A percentile compares a stretch with the other conserved stretches of the same genome.
phyloP scores from a whole-genome alignment of 2,797 vertebrate genomes.

The Enteromius viviparus region DNA sequence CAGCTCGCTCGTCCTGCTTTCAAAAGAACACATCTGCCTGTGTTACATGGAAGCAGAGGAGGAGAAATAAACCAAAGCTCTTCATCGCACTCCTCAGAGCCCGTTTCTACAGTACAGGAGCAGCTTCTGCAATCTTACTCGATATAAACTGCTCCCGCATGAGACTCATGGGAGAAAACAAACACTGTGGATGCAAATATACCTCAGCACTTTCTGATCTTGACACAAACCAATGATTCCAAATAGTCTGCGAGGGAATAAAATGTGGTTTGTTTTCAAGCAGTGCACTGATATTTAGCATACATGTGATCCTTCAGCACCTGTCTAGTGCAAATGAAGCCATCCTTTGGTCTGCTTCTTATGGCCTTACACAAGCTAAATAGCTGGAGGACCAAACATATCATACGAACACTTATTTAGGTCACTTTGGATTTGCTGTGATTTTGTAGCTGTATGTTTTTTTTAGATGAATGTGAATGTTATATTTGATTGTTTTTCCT shows the following conservation, averaged over 20 bases:
- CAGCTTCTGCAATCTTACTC: not conserved
- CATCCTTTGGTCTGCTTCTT: not conserved
- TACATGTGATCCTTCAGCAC: not conserved
- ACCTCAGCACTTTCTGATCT: not conserved
- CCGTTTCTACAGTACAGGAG: constrained; percentile 3
- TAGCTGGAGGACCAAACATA: not conserved
- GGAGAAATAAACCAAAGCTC: constrained; percentile 62
- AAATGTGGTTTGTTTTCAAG: not conserved
- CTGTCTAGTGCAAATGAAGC: not conserved
- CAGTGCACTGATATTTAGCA: not conserved
- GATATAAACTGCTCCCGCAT: not conserved
- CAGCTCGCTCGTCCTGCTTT: constrained; percentile 82
- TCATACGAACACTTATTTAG: not conserved
- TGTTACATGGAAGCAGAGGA: constrained; percentile 87
- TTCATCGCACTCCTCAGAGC: not conserved
- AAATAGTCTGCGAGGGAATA: not conserved
- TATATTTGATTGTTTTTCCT: constrained; percentile 5
- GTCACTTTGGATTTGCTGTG: not conserved
- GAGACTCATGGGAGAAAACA: not conserved
- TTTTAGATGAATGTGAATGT: not conserved
- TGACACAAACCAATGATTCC: not conserved
- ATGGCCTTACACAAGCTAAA: not conserved
- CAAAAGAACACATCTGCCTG: constrained; percentile 91
- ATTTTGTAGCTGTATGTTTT: not conserved
- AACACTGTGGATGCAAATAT: not conserved